Base-by-base conservation (phyloP, 2,888 invertebrate species). In the Pollenia amentaria region DNA sequence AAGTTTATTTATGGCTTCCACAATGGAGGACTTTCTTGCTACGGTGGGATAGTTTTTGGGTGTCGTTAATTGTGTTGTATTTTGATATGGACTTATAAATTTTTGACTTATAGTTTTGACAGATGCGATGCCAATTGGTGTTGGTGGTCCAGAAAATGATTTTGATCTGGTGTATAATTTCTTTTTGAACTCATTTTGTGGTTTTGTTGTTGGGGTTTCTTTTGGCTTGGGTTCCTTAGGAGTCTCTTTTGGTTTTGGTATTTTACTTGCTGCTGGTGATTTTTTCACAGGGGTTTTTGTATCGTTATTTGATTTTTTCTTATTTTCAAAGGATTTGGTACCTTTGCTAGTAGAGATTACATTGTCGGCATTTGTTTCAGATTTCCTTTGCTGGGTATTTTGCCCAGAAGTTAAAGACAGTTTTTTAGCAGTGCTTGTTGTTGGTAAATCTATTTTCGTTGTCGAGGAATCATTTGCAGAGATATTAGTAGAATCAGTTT, bases 81-180 rank as follows among this genome's bases (percentile, higher is more conserved):
- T 88, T 12, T 84, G 88, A 76, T 92, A 91, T 53, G 91, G 92
- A 18, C 90, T 91, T 3, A 93, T 88, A 29, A 91, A 91, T 72
- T 93, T 91, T 88, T 92, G 91, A 81, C 93, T 92, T 72, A 93
- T 92, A 9, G 91, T 90, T 72, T 92, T 92, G 2, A 93, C 92
- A 0, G 93, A 93, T 3, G 91, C 90, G 42, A 92, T 91, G 38
- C 92, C 93, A 87, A 93, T 92, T 3, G 92, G 91, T 7, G 92
- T 88, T 44, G 90, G 87, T 42, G 91, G 90, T 16, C 90, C 92
- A 7, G 93, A 92, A 55, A 93, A 91, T 12, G 93, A 93, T 87
- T 93, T 93, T 55, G 93, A 92, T 6, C 93, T 91, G 53, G 91
- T 81, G 0, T 92, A 91, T 16, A 90, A 81, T 70, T 90, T 92